Evolutionary conservation across 1,140 invertebrate genomes (phyloP).

Genomic region (Macrotrachela quadricornifera): DNA sequence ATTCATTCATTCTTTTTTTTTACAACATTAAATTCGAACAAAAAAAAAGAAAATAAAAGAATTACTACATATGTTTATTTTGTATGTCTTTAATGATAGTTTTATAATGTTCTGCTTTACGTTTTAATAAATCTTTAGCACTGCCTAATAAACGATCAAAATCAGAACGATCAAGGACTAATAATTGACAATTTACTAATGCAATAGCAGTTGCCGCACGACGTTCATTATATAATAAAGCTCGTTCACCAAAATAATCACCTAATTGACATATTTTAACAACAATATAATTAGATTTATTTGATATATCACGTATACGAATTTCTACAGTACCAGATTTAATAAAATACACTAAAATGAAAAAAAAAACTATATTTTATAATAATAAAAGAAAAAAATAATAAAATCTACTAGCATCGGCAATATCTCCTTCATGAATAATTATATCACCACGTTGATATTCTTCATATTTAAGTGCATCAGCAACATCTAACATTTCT

Average conservation of each 20-base stretch:
- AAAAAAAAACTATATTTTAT: too few species aligned
- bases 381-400: conserved; percentile 16
- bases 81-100: too few species aligned
- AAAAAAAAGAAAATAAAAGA: too few species aligned
- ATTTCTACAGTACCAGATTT: conserved; percentile 60
- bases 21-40: too few species aligned
- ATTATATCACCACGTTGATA: conserved; percentile 55
- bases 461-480: conserved; percentile 60
- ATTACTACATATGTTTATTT: too few species aligned
- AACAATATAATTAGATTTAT: conserved; percentile 15
- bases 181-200: conserved; percentile 41
- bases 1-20: too few species aligned
- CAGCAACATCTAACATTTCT: conserved; percentile 85
- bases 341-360: conserved; percentile 72
- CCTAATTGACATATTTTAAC: conserved; percentile 13
- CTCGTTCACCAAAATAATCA: conserved; percentile 13
- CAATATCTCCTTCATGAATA: conserved; percentile 67
- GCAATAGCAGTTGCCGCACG: conserved; percentile 63
- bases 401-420: conserved; percentile 50
- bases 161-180: conserved; percentile 40
- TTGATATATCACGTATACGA: not conserved
- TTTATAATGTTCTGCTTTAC: too few species aligned
- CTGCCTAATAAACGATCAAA: too few species aligned
- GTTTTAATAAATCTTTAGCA: too few species aligned
- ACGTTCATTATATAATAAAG: conserved; percentile 70